Evolutionary conservation across 1,140 invertebrate genomes (phyloP), one percentile per base, ranked within the genome.

Genomic region (Trichomalopsis sarcophagae): DNA sequence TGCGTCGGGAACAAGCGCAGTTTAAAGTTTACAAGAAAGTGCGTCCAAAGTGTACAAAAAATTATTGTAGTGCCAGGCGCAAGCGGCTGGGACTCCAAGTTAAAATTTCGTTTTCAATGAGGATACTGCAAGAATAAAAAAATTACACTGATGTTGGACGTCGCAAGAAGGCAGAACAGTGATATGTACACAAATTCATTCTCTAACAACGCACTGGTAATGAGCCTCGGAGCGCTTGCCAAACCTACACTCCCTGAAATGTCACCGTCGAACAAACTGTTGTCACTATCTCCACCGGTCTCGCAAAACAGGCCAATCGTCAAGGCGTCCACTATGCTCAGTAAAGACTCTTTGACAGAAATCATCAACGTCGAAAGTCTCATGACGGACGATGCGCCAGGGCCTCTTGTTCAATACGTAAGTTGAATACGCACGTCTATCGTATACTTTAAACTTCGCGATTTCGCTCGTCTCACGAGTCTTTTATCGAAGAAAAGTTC

Each of bases 361-460:
- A 68, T 89, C 10, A 86, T 91, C 27, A 89, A 91, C 11, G 83
- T 91, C 0, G 86, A 87, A 21, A 79, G 47, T 2, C 77, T 92
- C 7, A 62, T 81, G 0, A 84, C 89, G 62, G 89, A 83, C 21
- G 78, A 76, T 0, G 17, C 76, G 9, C 33, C 27, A 82, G 40
- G 1, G 10, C 82, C 88, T 0, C 27, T 88, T 2, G 85, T 88
- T 14, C 88, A 89, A 86, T 86, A 87, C 21, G 91, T 92, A 88
- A 84, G 88, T 88, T 69, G 0, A 44, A 9, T 44, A 44, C 9
- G 40, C 33, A 36, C 4, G 33, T 6, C 33, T 4, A 36, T 6
- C 0, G 5, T 36, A 36, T 36, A 4, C 5, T 36, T 36, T 36
- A 3, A 36, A 36, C 5, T 6, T 36, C 33, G 33, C 33, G 33